phyloP scores from a whole-genome alignment of 2,888 invertebrate genomes.

The Cheilosia soror region DNA sequence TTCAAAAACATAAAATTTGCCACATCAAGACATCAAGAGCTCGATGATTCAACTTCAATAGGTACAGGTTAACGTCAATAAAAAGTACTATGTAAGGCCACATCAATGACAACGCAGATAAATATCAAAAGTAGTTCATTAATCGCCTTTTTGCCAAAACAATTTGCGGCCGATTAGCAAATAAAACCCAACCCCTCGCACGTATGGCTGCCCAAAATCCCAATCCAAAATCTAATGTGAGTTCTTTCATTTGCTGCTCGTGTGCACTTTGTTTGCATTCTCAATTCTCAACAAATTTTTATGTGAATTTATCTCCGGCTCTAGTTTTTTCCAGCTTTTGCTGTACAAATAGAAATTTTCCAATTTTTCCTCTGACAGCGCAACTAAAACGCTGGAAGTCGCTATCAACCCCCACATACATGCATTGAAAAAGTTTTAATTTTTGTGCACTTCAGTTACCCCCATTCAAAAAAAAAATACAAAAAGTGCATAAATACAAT shows the following conservation, averaged over 20 bases:
- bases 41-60: no score
- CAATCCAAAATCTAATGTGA: constrained; percentile 28
- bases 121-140: no score
- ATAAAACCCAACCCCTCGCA: not conserved
- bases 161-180: no score
- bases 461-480: constrained; percentile 35
- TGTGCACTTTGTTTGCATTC: constrained; percentile 47
- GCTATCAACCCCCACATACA: constrained; percentile 1
- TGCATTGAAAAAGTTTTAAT: constrained; percentile 71
- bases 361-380: constrained; percentile 45
- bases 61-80: no score
- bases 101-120: no score
- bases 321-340: constrained; percentile 18
- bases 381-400: constrained; percentile 47
- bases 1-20: no score
- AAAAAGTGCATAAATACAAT: constrained; percentile 67
- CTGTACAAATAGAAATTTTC: constrained; percentile 61
- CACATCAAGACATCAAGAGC: no score
- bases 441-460: constrained; percentile 69
- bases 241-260: constrained; percentile 36
- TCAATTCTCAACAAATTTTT: constrained; percentile 58
- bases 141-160: no score
- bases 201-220: not conserved
- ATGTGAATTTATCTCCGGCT: constrained; percentile 13
- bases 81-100: no score